Evolutionary conservation across 2,113 vertebrate species (phyloP).

Genomic region (Leucopsar rothschildi): DNA sequence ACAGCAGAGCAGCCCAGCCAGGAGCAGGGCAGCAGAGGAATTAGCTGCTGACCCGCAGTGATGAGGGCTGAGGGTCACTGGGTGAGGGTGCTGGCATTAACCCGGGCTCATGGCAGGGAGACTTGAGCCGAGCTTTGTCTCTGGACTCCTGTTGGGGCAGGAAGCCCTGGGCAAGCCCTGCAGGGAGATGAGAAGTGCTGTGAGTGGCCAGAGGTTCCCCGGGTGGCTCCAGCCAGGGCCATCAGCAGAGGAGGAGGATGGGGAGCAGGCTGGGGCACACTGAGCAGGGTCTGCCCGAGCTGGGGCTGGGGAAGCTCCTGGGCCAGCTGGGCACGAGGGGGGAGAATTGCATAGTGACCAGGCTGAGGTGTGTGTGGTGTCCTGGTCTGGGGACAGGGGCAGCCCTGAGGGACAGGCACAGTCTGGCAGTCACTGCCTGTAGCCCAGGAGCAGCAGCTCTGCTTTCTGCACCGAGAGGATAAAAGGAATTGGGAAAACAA

Average conservation of each 20-base stretch:
- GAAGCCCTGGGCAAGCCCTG: neutral
- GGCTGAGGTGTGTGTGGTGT: no score
- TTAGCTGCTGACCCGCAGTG: neutral
- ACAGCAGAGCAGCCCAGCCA: neutral
- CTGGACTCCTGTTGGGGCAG: neutral
- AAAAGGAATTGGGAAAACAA: neutral
- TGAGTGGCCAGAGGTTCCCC: neutral
- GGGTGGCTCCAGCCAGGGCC: neutral
- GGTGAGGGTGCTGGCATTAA: neutral
- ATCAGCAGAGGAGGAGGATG: neutral
- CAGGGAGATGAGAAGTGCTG: neutral
- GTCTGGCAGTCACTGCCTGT: neutral
- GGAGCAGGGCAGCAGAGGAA: neutral
- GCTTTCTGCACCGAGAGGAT: neutral
- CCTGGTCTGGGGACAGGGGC: neutral
- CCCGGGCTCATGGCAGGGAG: neutral
- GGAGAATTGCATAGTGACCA: neutral
- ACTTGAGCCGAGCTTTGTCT: neutral
- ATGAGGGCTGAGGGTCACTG: neutral
- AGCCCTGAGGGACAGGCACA: neutral
- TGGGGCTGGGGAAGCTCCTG: neutral
- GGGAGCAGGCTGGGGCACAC: neutral
- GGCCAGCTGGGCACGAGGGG: rapidly evolving
- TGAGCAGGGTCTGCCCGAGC: neutral
- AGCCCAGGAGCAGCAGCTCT: neutral